Base-by-base conservation (phyloP, 2,888 invertebrate species). In the Pollenia amentaria region DNA sequence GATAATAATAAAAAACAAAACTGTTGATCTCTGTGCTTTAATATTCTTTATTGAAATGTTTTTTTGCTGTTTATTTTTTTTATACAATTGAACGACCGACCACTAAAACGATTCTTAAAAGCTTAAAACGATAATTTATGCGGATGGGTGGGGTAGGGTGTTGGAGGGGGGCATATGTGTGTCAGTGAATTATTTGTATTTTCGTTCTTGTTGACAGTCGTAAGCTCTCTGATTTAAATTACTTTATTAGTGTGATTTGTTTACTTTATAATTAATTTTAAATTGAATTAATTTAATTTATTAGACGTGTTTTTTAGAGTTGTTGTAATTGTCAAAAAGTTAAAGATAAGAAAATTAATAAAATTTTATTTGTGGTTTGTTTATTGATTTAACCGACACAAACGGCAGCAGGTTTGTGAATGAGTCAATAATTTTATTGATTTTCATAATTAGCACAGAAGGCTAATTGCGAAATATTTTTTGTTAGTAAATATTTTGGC, bases 201-300 rank as follows among this genome's bases (percentile, higher is more conserved):
- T 57, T 29, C 8, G 2, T 12, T 38, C 38, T 9, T 57, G 57
- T 57, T 57, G 57, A 11, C 18, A n/a, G 16, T 53, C 40, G 11
- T 48, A 44, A n/a, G 11, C 6, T 42, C 40, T 48, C 69, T 53
- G 40, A 16, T 11, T n/a, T 70, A 16, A 21, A 14, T 40, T 55
- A 44, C 29, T 6, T 55, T 75, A 10, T 75, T 73, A 16, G 60
- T 38, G 29, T 48, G 60, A n/a, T 62, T 14, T 75, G 14, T 60
- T 38, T 60, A n/a, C 60, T 57, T 73, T 60, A 29, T 40, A 48
- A 38, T 38, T 62, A 40, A 46, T 11, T 29, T 51, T 38, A 38
- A 38, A 60, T 55, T 55, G 72, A 60, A 46, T 73, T n/a, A 60
- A 57, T n/a, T 12, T 14, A n/a, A 73, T 51, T 73, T 46, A 46